These are phyloP conservation scores for Phataginus tetradactyla DNA, from an alignment of 2,797 vertebrate genomes.

Conservation along the genomic window DNA sequence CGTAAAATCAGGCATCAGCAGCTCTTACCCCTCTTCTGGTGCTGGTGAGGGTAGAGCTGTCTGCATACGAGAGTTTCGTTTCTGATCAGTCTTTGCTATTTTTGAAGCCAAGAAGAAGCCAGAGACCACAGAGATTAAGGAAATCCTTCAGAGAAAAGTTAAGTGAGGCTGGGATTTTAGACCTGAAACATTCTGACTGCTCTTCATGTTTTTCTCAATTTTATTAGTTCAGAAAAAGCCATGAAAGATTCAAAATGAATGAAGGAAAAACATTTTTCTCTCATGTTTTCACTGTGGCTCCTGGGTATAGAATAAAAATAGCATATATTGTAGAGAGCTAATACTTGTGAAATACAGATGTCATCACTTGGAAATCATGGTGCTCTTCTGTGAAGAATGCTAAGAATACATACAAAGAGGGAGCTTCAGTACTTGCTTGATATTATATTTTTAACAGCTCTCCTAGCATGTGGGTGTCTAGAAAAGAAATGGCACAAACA, in stretches of 20 bases:
- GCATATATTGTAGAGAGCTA: not conserved
- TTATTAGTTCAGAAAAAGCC: not conserved
- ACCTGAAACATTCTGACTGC: not conserved
- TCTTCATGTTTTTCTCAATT: not conserved
- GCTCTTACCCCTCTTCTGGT: not conserved
- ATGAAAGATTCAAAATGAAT: slow-evolving; percentile 41
- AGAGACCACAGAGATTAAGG: not conserved
- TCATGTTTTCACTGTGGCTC: slow-evolving; percentile 21
- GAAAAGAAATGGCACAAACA: slow-evolving; percentile 55
- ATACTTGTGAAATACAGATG: slow-evolving; percentile 38
- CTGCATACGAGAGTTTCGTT: not conserved
- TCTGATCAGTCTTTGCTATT: not conserved
- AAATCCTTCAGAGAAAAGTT: not conserved
- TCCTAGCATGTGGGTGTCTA: slow-evolving; percentile 24
- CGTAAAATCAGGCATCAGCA: not conserved
- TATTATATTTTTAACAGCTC: slow-evolving; percentile 41
- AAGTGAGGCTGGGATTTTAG: not conserved
- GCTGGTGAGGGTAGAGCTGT: not conserved
- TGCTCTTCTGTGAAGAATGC: slow-evolving; percentile 58
- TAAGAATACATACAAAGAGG: slow-evolving; percentile 50
- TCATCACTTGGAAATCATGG: not conserved
- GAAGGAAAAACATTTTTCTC: slow-evolving; percentile 40
- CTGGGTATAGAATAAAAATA: slow-evolving; percentile 11
- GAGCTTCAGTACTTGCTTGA: not conserved
- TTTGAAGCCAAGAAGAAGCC: not conserved